Base-by-base conservation (phyloP, 1,140 invertebrate species). In the Oedothorax gibbosus region DNA sequence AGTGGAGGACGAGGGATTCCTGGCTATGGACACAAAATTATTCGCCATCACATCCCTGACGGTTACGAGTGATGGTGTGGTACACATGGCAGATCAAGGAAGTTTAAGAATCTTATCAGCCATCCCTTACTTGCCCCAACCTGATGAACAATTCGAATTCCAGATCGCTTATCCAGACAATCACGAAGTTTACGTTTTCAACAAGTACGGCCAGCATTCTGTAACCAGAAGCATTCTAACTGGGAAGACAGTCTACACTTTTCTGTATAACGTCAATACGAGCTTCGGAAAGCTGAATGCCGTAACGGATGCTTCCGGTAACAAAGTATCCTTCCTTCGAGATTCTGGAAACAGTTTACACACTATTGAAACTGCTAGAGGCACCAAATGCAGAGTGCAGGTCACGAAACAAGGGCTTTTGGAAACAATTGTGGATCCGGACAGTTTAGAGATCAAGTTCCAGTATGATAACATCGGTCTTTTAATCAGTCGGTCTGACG, bases 181-280 rank as follows among this genome's bases (percentile, higher is more conserved):
- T 0, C 96, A 98, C 90, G 97, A 99, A 90, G 94, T 97, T 68
- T 99, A 98, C 88, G 94, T 98, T 12, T 99, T 99, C 90, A 99
- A 99, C 88, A 92, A 96, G 87, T 98, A 98, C 88, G 98, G 97
- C 0, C 97, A 98, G 89, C 97, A 99, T 88, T 93, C 96, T 3
- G 93, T 94, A 54, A 99, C 97, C 0, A 95, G 94, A 85, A 98
- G 98, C 89, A 97, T 98, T 82, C 91, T 98, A 4, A 99, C 97
- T 0, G 95, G 96, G 0, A 95, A 97, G 89, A 96, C 94, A 0
- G 94, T 95, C 79, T 99, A 98, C 89, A 93, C 95, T 2, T 99
- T 99, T 88, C 95, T 96, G 0, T 99, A 99, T 90, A 98, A 97
- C 87, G 96, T 98, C 0, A 98, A 98, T 88, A 98, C 97, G 0